phyloP scores from a whole-genome alignment of 2,113 vertebrate species.

The Gadus chalcogrammus region DNA sequence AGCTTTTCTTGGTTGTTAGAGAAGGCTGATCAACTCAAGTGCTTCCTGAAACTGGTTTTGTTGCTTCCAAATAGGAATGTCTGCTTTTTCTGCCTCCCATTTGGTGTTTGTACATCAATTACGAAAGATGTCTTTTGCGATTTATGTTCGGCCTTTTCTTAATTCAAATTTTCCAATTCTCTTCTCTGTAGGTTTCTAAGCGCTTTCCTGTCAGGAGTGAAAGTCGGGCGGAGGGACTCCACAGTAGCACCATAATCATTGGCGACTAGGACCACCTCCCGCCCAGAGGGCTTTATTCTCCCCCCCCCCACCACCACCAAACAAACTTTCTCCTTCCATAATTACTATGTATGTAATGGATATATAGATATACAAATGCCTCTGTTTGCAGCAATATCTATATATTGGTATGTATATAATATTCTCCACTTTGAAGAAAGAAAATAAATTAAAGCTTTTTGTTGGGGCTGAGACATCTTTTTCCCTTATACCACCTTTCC shows the following conservation, averaged over 20 bases:
- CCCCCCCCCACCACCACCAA: slow-evolving; percentile 18
- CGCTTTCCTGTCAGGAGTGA: slow-evolving; percentile 35
- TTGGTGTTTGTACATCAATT: too few species aligned
- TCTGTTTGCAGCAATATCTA: slow-evolving; percentile 71
- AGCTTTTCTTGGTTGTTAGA: too few species aligned
- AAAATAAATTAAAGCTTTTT: slow-evolving; percentile 52
- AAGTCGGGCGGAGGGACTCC: slow-evolving; percentile 6
- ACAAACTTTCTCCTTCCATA: slow-evolving; percentile 70
- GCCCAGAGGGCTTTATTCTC: slow-evolving; percentile 35
- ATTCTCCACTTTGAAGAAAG: slow-evolving; percentile 62
- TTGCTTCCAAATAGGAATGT: too few species aligned
- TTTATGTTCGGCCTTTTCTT: too few species aligned
- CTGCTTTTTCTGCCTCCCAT: too few species aligned
- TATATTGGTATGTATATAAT: slow-evolving; percentile 79
- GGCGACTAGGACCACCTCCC: slow-evolving; percentile 53
- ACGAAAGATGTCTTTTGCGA: too few species aligned
- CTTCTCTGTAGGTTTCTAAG: slow-evolving; percentile 84
- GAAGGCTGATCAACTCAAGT: too few species aligned
- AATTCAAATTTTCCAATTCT: slow-evolving; percentile 7
- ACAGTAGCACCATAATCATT: slow-evolving; percentile 77
- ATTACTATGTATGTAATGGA: slow-evolving; percentile 77
- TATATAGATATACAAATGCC: slow-evolving; percentile 73
- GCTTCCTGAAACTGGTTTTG: too few species aligned
- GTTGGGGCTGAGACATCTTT: slow-evolving; percentile 57
- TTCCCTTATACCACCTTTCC: slow-evolving; percentile 13